phyloP scores from a whole-genome alignment of 2,888 invertebrate genomes.

The Hecatera dysodea region DNA sequence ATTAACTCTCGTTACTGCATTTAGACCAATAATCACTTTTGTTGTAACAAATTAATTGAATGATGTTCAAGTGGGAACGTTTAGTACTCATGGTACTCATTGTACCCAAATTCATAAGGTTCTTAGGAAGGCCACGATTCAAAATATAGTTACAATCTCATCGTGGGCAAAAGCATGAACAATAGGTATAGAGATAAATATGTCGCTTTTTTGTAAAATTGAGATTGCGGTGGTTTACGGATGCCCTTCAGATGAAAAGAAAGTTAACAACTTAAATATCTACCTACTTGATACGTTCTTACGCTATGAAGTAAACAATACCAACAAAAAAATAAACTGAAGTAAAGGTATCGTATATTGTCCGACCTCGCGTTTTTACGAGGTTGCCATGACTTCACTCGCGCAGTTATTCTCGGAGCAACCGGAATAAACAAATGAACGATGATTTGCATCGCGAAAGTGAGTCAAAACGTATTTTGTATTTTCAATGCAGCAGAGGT shows the following conservation, averaged over 20 bases:
- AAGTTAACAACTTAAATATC: not conserved
- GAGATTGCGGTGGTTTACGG: not conserved
- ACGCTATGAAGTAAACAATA: not conserved
- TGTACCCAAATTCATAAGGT: not conserved
- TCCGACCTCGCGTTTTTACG: slow-evolving; percentile 65
- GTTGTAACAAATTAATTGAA: slow-evolving; percentile 40
- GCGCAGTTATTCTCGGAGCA: slow-evolving; percentile 72
- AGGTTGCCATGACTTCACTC: slow-evolving; percentile 73
- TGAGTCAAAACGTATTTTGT: slow-evolving; percentile 44
- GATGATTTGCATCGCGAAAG: slow-evolving; percentile 57
- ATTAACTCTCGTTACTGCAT: slow-evolving; percentile 53
- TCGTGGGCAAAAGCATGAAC: not conserved
- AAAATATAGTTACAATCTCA: not conserved
- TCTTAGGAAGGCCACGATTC: not conserved
- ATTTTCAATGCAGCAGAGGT: slow-evolving; percentile 41
- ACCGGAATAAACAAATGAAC: slow-evolving; percentile 69
- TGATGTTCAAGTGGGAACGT: slow-evolving; percentile 1
- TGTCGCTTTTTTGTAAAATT: not conserved
- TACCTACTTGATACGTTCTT: not conserved
- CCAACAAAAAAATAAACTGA: slow-evolving; percentile 9
- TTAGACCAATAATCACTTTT: slow-evolving; percentile 34
- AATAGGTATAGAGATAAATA: not conserved
- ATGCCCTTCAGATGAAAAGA: not conserved
- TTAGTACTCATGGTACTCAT: not conserved
- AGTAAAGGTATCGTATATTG: slow-evolving; percentile 56